phyloP scores from a whole-genome alignment of 2,888 invertebrate genomes.

The Andrena haemorrhoa region DNA sequence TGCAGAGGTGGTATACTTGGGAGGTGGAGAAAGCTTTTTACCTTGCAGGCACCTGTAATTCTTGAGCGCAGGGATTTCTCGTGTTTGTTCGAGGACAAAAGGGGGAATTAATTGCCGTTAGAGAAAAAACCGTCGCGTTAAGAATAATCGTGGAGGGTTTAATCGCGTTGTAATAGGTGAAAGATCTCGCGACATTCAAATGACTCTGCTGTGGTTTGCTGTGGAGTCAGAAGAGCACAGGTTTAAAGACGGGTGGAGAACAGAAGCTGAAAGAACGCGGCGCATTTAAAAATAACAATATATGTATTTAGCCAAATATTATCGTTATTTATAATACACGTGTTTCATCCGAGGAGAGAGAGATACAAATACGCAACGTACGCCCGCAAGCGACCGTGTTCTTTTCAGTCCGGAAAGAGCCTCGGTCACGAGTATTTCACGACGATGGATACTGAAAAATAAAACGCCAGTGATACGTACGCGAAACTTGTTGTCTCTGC shows the following conservation, averaged over 20 bases:
- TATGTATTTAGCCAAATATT: slow-evolving; percentile 66
- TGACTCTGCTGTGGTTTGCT: not conserved
- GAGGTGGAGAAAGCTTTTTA: too few species aligned
- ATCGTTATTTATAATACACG: slow-evolving; percentile 62
- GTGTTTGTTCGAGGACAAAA: not conserved
- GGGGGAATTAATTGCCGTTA: not conserved
- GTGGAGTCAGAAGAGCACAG: not conserved
- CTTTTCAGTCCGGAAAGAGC: slow-evolving; percentile 36
- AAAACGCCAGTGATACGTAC: slow-evolving; percentile 48
- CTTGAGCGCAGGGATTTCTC: too few species aligned
- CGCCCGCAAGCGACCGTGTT: slow-evolving; percentile 28
- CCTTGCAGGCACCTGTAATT: too few species aligned
- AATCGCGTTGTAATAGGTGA: slow-evolving; percentile 3
- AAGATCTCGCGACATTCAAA: too few species aligned
- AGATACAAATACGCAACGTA: slow-evolving; percentile 60
- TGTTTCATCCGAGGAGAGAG: slow-evolving; percentile 43
- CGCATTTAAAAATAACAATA: slow-evolving; percentile 55
- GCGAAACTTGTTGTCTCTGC: not conserved
- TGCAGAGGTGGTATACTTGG: too few species aligned
- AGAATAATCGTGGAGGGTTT: not conserved
- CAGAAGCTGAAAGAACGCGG: not conserved
- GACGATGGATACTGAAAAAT: slow-evolving; percentile 80
- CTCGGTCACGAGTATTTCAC: slow-evolving; percentile 77
- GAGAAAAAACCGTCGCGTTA: not conserved
- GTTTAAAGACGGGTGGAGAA: not conserved